Evolutionary conservation across 2,888 invertebrate genomes (phyloP), one percentile per base, ranked within the genome.

Genomic region (Nomada hirtipes): DNA sequence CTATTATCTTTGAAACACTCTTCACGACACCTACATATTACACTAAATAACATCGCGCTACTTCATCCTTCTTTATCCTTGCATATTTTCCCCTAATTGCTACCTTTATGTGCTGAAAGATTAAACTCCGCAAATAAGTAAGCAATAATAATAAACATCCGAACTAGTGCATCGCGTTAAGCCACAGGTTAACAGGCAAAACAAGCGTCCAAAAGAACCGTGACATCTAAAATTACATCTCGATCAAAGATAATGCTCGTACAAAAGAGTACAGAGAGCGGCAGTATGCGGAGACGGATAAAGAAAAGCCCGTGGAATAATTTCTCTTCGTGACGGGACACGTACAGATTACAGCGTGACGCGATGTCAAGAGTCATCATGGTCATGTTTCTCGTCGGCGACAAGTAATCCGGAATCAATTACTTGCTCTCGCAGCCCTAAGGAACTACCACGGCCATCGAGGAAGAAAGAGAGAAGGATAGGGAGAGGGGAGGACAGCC

Each of bases 391-490:
- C 84, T 84, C 68, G 81, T 78, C 79, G 83, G 79, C 83, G 90
- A 90, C 91, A 89, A 87, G 90, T 90, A 90, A 92, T 92, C 87
- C 86, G 83, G 89, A 92, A 92, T 92, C 92, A 92, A 92, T 92
- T 91, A 91, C 89, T 77, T 86, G 80, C 76, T 18, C 26, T 29
- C 15, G 59, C 85, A 85, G 84, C 87, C 88, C 85, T 86, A 86
- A 90, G 88, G 87, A 91, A 89, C 88, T 88, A 71, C 63, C 70
- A 50, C 63, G 64, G 9, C 18, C 65, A n/a, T 26, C 29, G 67
- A 72, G 76, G 69, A 53, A 68, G 47, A 57, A 67, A 59, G 74
- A 80, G 75, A 55, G 72, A 71, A 52, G 9, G 59, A 0, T 1
- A 44, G 59, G 36, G 59, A 36, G 13, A 29, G 9, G 74, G 67